Conservation (phyloP, 2,888 invertebrate species). For the Halictus quadricinctus region DNA sequence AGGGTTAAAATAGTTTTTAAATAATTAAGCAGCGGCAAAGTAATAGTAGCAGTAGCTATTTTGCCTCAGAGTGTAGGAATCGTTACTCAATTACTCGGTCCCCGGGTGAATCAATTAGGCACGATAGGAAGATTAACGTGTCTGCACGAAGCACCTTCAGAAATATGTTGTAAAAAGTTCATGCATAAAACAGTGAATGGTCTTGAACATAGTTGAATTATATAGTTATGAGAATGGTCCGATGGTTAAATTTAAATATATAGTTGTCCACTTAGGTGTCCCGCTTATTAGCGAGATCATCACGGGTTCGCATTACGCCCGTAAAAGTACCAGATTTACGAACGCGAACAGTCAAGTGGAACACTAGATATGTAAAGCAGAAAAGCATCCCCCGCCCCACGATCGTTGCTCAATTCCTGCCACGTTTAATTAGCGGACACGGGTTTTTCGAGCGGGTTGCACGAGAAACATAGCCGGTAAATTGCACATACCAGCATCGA, state of each 20-base stretch:
- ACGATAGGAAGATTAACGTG: no score
- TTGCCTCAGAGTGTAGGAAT: no score
- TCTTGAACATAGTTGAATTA: no score
- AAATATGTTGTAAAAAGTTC: no score
- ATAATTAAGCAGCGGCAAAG: no score
- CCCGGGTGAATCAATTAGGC: no score
- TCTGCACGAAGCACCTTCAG: no score
- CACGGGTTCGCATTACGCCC: neutral
- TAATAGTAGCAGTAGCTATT: no score
- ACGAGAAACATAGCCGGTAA: conserved; percentile 17
- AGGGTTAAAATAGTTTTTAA: neutral
- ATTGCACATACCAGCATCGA: conserved; percentile 47
- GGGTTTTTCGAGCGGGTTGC: conserved; percentile 19
- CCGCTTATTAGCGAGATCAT: neutral
- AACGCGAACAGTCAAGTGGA: neutral
- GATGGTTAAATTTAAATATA: neutral
- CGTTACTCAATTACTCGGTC: no score
- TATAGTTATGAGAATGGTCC: neutral
- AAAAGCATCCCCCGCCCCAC: neutral
- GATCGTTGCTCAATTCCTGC: neutral
- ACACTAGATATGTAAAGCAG: neutral
- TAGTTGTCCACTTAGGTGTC: neutral
- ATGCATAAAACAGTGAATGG: no score
- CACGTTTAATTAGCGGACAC: conserved; percentile 38
- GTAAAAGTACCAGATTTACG: neutral